Conservation (phyloP, 2,113 vertebrate genomes). For the Sphyrna mokarran region DNA sequence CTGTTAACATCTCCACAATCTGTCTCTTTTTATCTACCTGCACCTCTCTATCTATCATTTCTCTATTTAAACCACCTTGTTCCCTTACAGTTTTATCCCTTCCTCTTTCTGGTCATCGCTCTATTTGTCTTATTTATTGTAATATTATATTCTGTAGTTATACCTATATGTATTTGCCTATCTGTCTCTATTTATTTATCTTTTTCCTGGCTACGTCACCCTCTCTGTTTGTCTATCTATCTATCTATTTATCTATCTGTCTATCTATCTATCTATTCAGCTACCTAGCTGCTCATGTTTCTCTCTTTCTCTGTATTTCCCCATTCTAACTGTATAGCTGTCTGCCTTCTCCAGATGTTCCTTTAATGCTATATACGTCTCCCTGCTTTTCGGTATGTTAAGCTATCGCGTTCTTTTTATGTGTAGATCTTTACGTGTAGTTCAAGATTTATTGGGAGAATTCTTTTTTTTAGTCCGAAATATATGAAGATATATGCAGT, state of each 20-base stretch:
- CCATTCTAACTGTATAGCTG: not conserved
- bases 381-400: not conserved
- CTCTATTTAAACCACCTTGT: not conserved
- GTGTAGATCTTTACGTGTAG: not conserved
- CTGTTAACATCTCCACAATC: not conserved
- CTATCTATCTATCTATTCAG: not conserved
- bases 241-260: not conserved
- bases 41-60: not conserved
- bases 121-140: not conserved
- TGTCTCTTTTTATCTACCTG: not conserved
- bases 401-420: not conserved
- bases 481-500: not conserved
- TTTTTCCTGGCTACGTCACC: not conserved
- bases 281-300: not conserved
- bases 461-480: not conserved
- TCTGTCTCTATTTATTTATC: not conserved
- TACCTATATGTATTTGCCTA: not conserved
- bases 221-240: not conserved
- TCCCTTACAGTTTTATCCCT: not conserved
- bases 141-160: not conserved
- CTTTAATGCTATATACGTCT: too few species aligned
- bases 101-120: not conserved
- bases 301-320: not conserved
- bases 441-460: not conserved
- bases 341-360: not conserved